Evolutionary conservation across 2,888 invertebrate genomes (phyloP).

Genomic region (Lysandra bellargus): DNA sequence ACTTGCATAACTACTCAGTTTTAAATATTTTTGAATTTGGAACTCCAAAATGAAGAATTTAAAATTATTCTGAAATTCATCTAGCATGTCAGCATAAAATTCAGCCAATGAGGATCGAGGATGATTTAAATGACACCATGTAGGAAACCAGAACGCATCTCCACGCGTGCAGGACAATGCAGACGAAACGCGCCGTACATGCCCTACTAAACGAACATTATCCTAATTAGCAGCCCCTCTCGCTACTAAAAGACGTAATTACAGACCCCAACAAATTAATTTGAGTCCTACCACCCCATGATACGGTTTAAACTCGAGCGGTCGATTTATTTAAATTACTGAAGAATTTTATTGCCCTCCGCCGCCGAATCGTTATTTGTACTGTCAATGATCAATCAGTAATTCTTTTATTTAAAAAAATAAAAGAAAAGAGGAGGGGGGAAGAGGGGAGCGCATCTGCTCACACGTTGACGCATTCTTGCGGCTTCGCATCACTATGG

Average conservation of each 20-base stretch:
- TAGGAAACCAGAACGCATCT: constrained; percentile 33
- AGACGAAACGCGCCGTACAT: constrained; percentile 37
- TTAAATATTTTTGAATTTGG: neutral
- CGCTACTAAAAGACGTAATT: constrained; percentile 32
- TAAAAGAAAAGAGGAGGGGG: constrained; percentile 48
- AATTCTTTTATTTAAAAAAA: constrained; percentile 48
- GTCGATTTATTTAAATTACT: constrained; percentile 4
- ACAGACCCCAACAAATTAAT: neutral
- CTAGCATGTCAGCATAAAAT: neutral
- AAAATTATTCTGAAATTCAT: neutral
- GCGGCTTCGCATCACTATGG: constrained; percentile 64
- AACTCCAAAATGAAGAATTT: neutral
- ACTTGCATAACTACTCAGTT: neutral
- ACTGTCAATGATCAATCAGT: constrained; percentile 40
- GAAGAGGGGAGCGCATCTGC: constrained; percentile 58
- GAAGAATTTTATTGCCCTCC: constrained; percentile 26
- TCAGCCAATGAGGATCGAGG: neutral
- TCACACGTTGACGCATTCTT: constrained; percentile 73
- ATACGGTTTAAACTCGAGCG: constrained; percentile 32
- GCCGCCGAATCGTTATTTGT: constrained; percentile 40
- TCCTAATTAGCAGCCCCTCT: constrained; percentile 41
- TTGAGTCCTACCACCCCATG: neutral
- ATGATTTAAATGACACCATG: constrained; percentile 10
- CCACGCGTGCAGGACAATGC: constrained; percentile 38
- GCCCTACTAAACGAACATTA: constrained; percentile 43